Percentiles rank a stretch among this genome's conserved stretches.
These are phyloP conservation scores for Notothenia rossii DNA, from an alignment of 2,113 vertebrate genomes.

Conservation along the genomic window DNA sequence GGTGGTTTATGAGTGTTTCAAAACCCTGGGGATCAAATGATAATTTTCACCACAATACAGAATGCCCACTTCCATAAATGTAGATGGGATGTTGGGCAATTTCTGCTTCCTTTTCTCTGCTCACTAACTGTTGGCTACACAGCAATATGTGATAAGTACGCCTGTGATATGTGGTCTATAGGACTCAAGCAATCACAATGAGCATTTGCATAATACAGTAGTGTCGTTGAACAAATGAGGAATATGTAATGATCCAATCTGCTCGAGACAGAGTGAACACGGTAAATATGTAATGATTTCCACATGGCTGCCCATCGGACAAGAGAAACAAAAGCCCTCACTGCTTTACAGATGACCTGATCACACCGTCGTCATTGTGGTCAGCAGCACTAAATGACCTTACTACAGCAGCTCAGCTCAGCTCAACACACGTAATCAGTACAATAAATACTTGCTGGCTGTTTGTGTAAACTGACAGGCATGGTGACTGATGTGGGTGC, in stretches of 20 bases:
- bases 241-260: slow-evolving; percentile 79
- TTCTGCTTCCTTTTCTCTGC: slow-evolving; percentile 78
- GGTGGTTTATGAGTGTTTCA: slow-evolving; percentile 64
- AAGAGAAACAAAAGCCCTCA: slow-evolving; percentile 59
- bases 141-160: slow-evolving; percentile 69
- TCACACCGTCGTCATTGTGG: slow-evolving; percentile 41
- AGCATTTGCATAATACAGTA: slow-evolving; percentile 78
- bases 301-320: slow-evolving; percentile 73
- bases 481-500: slow-evolving; percentile 69
- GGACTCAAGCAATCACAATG: slow-evolving; percentile 76
- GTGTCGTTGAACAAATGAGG: slow-evolving; percentile 75
- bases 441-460: slow-evolving; percentile 66
- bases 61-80: slow-evolving; percentile 66
- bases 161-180: slow-evolving; percentile 72
- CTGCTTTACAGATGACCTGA: slow-evolving; percentile 58
- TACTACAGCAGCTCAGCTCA: slow-evolving; percentile 13
- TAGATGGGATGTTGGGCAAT: slow-evolving; percentile 70
- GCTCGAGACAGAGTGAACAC: slow-evolving; percentile 69
- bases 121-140: slow-evolving; percentile 81
- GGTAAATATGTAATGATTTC: slow-evolving; percentile 77
- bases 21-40: slow-evolving; percentile 68
- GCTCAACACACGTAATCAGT: slow-evolving; percentile 48
- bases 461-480: slow-evolving; percentile 66
- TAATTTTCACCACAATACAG: slow-evolving; percentile 62
- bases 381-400: slow-evolving; percentile 52